Conservation (phyloP, 2,797 vertebrate genomes). For the Sebastes itinus region DNA sequence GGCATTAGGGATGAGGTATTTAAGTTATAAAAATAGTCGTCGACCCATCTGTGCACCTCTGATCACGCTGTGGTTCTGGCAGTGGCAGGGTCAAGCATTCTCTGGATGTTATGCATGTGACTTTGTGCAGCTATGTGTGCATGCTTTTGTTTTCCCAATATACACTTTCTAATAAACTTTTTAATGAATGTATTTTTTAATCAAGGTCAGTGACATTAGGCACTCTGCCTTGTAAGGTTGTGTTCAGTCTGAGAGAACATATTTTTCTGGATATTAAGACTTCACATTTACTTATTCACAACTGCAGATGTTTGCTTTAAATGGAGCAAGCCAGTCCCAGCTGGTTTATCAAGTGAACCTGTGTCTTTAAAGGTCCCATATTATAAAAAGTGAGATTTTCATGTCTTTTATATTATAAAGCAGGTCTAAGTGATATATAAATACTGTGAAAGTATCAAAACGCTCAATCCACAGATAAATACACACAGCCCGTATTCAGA, state of each 20-base stretch:
- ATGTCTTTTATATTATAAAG: no score
- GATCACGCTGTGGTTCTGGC: slow-evolving; percentile 33
- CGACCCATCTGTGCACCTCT: slow-evolving; percentile 23
- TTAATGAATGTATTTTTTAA: not conserved
- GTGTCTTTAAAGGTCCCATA: not conserved
- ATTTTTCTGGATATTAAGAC: not conserved
- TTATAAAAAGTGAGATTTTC: no score
- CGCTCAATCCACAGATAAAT: no score
- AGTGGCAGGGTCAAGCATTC: slow-evolving; percentile 61
- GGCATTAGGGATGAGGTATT: slow-evolving; percentile 53
- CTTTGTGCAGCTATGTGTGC: not conserved
- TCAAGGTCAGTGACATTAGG: not conserved
- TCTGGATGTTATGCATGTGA: slow-evolving; percentile 16
- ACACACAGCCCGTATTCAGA: no score
- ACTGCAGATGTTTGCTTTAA: not conserved
- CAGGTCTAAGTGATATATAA: not conserved
- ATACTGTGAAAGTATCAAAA: no score
- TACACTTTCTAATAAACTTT: not conserved
- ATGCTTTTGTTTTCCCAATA: not conserved
- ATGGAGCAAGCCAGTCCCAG: not conserved
- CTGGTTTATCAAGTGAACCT: not conserved
- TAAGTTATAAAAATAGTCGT: slow-evolving; percentile 67
- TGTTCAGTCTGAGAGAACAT: not conserved
- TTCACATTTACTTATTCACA: not conserved
- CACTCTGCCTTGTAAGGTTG: not conserved